A percentile compares a stretch with the other conserved stretches of the same genome.
Conservation (phyloP, 2,797 vertebrate genomes). For the Toxotes lorentzi region DNA sequence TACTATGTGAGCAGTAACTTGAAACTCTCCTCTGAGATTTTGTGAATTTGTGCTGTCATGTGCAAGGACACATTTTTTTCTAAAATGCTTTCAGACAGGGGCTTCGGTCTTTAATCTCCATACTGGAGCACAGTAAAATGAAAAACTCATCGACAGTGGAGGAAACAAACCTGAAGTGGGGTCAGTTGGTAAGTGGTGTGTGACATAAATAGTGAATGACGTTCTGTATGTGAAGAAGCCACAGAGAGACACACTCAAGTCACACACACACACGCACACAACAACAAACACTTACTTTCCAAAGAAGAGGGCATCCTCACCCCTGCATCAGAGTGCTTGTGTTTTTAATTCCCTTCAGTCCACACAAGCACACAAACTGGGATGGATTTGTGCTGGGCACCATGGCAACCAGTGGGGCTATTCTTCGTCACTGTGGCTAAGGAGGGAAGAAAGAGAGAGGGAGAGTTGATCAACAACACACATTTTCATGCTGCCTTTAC, state of each 20-base stretch:
- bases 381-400: constrained; percentile 70
- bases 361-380: constrained; percentile 56
- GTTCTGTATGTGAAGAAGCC: constrained; percentile 38
- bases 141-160: constrained; percentile 37
- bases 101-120: constrained; percentile 13
- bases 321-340: constrained; percentile 35
- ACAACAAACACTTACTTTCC: constrained; percentile 65
- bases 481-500: constrained; percentile 51
- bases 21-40: not conserved
- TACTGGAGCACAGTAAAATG: constrained; percentile 8
- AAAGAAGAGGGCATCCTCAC: constrained; percentile 52
- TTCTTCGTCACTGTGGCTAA: constrained; percentile 58
- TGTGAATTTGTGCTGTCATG: not conserved
- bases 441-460: constrained; percentile 29
- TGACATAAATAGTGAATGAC: constrained; percentile 66
- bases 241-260: constrained; percentile 36
- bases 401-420: constrained; percentile 76
- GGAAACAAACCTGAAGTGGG: constrained; percentile 49
- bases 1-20: too few relatives aligned
- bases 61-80: not conserved
- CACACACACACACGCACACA: constrained; percentile 20
- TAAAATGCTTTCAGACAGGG: not conserved
- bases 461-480: constrained; percentile 67
- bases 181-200: constrained; percentile 50
- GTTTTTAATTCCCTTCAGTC: constrained; percentile 57